Base-by-base conservation (phyloP, 2,888 invertebrate genomes). In the Dryocosmus kuriphilus region DNA sequence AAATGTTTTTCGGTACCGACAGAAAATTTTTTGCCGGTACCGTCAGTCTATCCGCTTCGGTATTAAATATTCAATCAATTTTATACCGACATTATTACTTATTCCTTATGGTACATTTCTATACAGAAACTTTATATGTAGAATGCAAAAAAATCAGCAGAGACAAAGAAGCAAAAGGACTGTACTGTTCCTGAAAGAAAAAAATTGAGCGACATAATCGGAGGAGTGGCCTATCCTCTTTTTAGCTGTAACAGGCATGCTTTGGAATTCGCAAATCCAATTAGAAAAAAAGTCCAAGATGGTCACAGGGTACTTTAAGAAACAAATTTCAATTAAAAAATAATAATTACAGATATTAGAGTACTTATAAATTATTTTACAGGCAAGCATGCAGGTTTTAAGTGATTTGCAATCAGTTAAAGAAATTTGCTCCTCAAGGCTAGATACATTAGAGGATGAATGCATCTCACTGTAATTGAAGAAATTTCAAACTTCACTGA, bases 201-300 rank as follows among this genome's bases (percentile, higher is more conserved):
- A 41, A 67, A 67, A 41, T 22, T 67, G 24, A 46, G 41, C 38
- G 65, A 24, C 16, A 67, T 67, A 24, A 19, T 67, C 11, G 38
- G 19, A 24, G 41, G 16, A 27, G 65, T 67, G 8, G 41, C 65
- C 16, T 24, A 5, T 41, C 24, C 65, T 41, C 65, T 65, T 8
- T 65, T 65, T 38, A 24, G 24, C 1, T 65, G 65, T 14, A 27
- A 41, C 11, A 38, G 65, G 27, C 38, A 41, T 41, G 38, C 65
- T 41, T 24, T 65, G 22, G 24, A 65, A 65, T 65, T 65, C 27
- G 41, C 38, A 65, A 24, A 24, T 7, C 65, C 65, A n/a, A 41
- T 65, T 65, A 41, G 65, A 41, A 65, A 65, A 14, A 14, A 65
- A 41, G 24, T 65, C 9, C 65, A 65, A 41, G 22, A 65, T 24